Evolutionary conservation across 1,140 invertebrate species (phyloP).

Genomic region (Drosophila yakuba): DNA sequence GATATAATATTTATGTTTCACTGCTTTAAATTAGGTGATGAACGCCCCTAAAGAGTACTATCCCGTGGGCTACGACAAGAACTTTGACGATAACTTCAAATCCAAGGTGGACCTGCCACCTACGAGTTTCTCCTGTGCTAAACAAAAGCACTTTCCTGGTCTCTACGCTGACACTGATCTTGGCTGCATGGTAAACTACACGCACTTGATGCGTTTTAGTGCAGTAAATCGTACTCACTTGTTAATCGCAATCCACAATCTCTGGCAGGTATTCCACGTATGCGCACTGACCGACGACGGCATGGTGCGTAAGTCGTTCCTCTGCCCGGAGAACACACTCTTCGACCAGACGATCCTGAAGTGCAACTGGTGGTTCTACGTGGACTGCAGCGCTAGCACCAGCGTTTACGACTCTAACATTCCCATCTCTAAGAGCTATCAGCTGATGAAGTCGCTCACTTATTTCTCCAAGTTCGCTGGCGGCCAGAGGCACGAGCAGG

Average conservation of each 20-base stretch:
- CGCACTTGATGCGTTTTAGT: no score
- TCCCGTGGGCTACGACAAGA: constrained; percentile 93
- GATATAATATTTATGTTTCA: not conserved
- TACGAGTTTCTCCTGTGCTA: constrained; percentile 94
- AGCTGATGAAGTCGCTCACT: constrained; percentile 94
- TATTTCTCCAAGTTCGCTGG: constrained; percentile 91
- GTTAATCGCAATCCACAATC: no score
- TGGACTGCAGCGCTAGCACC: constrained; percentile 92
- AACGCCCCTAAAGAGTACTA: constrained; percentile 95
- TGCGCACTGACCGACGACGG: constrained; percentile 95
- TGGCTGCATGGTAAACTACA: constrained; percentile 92
- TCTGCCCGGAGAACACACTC: constrained; percentile 94
- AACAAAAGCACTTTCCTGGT: constrained; percentile 95
- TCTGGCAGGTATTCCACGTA: constrained; percentile 92
- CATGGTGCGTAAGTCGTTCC: constrained; percentile 94
- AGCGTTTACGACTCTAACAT: constrained; percentile 94
- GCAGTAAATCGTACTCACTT: no score
- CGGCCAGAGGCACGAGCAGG: constrained; percentile 55
- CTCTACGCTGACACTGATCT: constrained; percentile 95
- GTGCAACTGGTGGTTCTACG: constrained; percentile 97
- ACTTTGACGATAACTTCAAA: constrained; percentile 94
- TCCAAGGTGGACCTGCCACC: constrained; percentile 93
- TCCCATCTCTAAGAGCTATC: constrained; percentile 95
- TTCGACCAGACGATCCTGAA: constrained; percentile 95
- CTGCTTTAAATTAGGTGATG: constrained; percentile 88